phyloP scores from a whole-genome alignment of 2,113 vertebrate genomes.

The Trichomycterus rosablanca region DNA sequence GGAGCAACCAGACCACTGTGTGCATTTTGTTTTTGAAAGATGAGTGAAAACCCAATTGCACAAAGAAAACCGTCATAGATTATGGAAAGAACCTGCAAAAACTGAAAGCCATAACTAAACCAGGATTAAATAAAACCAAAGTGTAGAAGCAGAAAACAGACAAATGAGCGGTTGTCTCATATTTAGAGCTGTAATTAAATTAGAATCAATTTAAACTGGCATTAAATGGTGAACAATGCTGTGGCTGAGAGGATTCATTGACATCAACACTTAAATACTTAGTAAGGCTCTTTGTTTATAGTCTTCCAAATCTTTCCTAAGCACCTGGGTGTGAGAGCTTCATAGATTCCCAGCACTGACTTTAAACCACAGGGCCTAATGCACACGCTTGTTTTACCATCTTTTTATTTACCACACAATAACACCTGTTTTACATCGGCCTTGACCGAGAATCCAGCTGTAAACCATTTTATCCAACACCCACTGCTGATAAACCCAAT shows the following conservation, averaged over 20 bases:
- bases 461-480: slow-evolving; percentile 60
- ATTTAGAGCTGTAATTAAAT: slow-evolving; percentile 37
- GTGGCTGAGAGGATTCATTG: slow-evolving; percentile 15
- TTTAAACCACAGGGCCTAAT: slow-evolving; percentile 35
- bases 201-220: slow-evolving; percentile 20
- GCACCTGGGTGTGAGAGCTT: slow-evolving; percentile 48
- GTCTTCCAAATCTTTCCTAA: slow-evolving; percentile 46
- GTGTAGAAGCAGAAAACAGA: too few species aligned
- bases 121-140: too few species aligned
- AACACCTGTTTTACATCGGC: slow-evolving; percentile 64
- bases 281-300: slow-evolving; percentile 44
- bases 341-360: slow-evolving; percentile 53
- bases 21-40: too few species aligned
- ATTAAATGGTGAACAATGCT: slow-evolving; percentile 23
- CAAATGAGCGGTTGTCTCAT: too few species aligned
- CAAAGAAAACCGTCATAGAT: too few species aligned
- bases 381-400: slow-evolving; percentile 50
- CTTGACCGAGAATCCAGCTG: slow-evolving; percentile 59
- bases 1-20: too few species aligned
- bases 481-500: slow-evolving; percentile 52
- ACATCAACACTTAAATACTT: slow-evolving; percentile 43
- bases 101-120: too few species aligned
- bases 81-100: too few species aligned
- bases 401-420: slow-evolving; percentile 54
- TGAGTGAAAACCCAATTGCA: too few species aligned